phyloP scores from a whole-genome alignment of 2,888 invertebrate species.

The Pandemis heparana region DNA sequence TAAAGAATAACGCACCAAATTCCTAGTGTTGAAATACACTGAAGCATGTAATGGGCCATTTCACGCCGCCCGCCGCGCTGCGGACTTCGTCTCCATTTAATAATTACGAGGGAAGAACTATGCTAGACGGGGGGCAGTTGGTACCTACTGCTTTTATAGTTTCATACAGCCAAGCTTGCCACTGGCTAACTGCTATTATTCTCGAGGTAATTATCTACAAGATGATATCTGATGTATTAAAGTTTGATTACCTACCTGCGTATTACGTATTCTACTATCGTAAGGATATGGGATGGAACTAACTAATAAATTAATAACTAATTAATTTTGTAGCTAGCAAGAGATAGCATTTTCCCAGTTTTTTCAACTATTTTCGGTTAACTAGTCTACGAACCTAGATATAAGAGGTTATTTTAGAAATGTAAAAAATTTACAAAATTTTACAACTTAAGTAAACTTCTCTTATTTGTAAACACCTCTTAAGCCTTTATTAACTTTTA shows the following conservation, averaged over 20 bases:
- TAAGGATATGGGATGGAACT: not conserved
- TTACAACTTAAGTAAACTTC: too few relatives aligned
- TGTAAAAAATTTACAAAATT: too few relatives aligned
- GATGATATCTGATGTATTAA: not conserved
- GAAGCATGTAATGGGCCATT: constrained; percentile 77
- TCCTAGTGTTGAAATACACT: constrained; percentile 59
- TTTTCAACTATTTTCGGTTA: too few relatives aligned
- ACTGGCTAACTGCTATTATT: not conserved
- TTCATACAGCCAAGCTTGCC: constrained; percentile 30
- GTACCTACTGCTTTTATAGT: constrained; percentile 38
- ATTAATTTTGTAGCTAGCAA: too few relatives aligned
- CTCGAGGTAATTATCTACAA: not conserved
- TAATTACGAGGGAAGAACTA: constrained; percentile 65
- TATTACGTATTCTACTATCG: not conserved
- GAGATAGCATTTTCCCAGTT: too few relatives aligned
- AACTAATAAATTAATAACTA: not conserved
- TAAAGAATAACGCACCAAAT: constrained; percentile 56
- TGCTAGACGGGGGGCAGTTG: constrained; percentile 35
- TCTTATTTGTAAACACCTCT: too few relatives aligned
- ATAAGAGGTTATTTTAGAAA: too few relatives aligned
- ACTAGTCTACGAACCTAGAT: too few relatives aligned
- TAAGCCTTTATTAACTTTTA: too few relatives aligned
- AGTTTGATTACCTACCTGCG: not conserved
- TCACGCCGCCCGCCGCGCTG: constrained; percentile 67
- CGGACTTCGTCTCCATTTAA: constrained; percentile 79